Evolutionary conservation across 2,888 invertebrate species (phyloP).

Genomic region (Drosophila rellima): DNA sequence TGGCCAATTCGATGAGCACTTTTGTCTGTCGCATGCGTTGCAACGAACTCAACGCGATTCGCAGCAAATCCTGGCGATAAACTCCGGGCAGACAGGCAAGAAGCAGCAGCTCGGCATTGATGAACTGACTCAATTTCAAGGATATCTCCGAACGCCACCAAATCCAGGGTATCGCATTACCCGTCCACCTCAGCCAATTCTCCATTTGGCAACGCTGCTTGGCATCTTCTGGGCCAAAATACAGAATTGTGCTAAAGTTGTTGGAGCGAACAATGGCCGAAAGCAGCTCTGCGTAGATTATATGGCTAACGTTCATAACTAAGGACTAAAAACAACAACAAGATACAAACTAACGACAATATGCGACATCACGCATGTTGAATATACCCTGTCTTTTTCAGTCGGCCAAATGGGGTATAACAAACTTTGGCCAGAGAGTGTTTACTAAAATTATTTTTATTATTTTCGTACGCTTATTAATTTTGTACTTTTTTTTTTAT

Average conservation of each 20-base stretch:
- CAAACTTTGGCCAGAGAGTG: too few species aligned
- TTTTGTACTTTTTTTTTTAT: too few species aligned
- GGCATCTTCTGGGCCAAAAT: conserved; percentile 48
- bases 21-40: conserved; percentile 50
- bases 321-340: conserved; percentile 1
- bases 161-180: conserved; percentile 42
- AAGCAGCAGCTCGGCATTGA: conserved; percentile 45
- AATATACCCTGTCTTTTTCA: neutral
- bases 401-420: neutral
- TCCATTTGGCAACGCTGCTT: conserved; percentile 39
- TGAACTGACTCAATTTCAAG: conserved; percentile 20
- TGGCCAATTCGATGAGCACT: conserved; percentile 53
- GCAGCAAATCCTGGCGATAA: conserved; percentile 42
- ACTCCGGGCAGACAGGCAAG: conserved; percentile 53
- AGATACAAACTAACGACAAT: too few species aligned
- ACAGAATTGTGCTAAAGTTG: conserved; percentile 46
- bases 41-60: conserved; percentile 30
- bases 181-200: conserved; percentile 3
- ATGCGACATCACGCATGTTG: neutral
- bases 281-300: conserved; percentile 32
- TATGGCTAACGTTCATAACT: conserved; percentile 36
- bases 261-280: conserved; percentile 23
- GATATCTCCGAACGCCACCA: conserved; percentile 38
- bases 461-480: too few species aligned
- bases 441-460: too few species aligned